Evolutionary conservation across 1,140 invertebrate genomes (phyloP).

Genomic region (Dendroctonus valens): DNA sequence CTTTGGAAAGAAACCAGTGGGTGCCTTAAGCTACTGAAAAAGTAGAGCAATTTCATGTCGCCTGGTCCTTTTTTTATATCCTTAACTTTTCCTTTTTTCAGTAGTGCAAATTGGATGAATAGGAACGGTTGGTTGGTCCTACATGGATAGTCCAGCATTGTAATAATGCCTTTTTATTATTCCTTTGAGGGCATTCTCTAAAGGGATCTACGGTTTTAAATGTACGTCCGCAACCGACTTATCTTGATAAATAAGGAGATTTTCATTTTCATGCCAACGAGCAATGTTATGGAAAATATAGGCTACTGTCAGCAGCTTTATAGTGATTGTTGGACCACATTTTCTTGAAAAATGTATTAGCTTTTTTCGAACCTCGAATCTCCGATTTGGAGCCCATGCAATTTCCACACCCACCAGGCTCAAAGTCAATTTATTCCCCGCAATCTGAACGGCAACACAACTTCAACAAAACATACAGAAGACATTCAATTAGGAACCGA

Average conservation of each 20-base stretch:
- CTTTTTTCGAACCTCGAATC: no score
- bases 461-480: no score
- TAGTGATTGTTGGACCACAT: no score
- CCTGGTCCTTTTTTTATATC: constrained; percentile 18
- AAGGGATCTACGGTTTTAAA: constrained; percentile 11
- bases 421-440: no score
- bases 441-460: no score
- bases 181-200: constrained; percentile 28
- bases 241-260: constrained; percentile 17
- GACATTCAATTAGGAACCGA: constrained; percentile 20
- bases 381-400: no score
- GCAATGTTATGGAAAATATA: neutral
- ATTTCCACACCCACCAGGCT: no score
- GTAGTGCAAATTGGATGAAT: constrained; percentile 30
- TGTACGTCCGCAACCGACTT: constrained; percentile 17
- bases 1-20: constrained; percentile 7
- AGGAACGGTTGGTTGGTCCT: constrained; percentile 12
- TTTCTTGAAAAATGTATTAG: no score
- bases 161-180: constrained; percentile 33
- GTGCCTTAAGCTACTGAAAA: constrained; percentile 16
- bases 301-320: neutral
- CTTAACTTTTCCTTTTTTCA: constrained; percentile 16
- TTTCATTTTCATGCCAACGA: constrained; percentile 1
- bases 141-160: constrained; percentile 19
- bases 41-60: constrained; percentile 16